phyloP scores from a whole-genome alignment of 2,797 vertebrate species.

The Hydrolagus colliei region DNA sequence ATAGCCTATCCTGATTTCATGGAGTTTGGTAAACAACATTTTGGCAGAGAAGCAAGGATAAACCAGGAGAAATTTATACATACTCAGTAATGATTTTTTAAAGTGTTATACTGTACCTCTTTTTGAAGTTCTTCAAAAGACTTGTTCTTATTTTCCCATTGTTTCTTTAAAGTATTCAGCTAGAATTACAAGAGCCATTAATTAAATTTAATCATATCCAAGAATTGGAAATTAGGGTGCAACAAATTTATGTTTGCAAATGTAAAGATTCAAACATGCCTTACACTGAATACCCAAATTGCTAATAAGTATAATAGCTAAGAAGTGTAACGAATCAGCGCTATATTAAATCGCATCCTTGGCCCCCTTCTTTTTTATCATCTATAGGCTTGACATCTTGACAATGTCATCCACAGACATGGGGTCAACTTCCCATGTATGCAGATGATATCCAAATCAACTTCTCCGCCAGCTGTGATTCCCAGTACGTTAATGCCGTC shows the following conservation, averaged over 20 bases:
- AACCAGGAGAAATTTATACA: background rate
- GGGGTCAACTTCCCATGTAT: too few species aligned
- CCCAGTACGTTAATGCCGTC: too few species aligned
- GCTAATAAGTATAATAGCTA: background rate
- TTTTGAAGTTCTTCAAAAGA: conserved; percentile 63
- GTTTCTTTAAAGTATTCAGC: conserved; percentile 65
- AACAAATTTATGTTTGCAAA: background rate
- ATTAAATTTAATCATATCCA: background rate
- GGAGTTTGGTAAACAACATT: too few species aligned
- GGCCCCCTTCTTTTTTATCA: too few species aligned
- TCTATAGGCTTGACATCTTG: too few species aligned
- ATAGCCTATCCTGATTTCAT: too few species aligned
- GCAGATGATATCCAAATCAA: too few species aligned
- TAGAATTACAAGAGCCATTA: conserved; percentile 45
- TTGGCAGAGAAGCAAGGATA: too few species aligned
- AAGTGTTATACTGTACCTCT: conserved; percentile 63
- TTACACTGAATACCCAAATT: background rate
- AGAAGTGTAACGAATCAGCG: background rate
- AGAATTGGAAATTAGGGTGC: background rate
- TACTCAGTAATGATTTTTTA: background rate
- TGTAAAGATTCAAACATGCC: background rate
- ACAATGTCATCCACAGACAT: too few species aligned
- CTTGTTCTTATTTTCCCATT: conserved; percentile 67
- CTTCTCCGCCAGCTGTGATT: too few species aligned
- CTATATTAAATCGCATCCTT: too few species aligned